phyloP scores from a whole-genome alignment of 2,797 vertebrate genomes.

The Anabas testudineus region DNA sequence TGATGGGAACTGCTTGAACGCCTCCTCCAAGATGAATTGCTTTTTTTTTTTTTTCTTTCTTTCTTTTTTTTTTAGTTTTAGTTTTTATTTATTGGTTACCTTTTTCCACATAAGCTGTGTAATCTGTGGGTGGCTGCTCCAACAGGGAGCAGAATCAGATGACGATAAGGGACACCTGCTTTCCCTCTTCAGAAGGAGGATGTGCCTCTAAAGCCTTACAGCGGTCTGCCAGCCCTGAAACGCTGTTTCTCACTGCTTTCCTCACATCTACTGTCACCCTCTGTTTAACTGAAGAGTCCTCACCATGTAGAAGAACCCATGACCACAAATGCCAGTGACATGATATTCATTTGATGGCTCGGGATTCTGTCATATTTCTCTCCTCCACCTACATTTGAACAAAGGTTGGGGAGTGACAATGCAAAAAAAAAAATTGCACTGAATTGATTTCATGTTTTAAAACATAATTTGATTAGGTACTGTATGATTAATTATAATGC shows the following conservation, averaged over 20 bases:
- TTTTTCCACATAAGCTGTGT: slow-evolving; percentile 62
- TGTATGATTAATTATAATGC: slow-evolving; percentile 49
- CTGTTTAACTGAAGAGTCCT: slow-evolving; percentile 17
- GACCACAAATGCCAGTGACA: slow-evolving; percentile 22
- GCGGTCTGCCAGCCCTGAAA: slow-evolving; percentile 50
- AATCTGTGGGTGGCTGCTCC: slow-evolving; percentile 54
- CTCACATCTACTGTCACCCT: slow-evolving; percentile 35
- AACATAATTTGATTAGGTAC: slow-evolving; percentile 52
- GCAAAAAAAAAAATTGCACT: slow-evolving; percentile 59
- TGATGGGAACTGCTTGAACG: slow-evolving; percentile 37
- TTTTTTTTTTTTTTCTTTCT: slow-evolving; percentile 13
- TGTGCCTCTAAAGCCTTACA: slow-evolving; percentile 68
- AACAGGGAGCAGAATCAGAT: slow-evolving; percentile 28
- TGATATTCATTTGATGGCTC: slow-evolving; percentile 14
- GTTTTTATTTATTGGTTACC: slow-evolving; percentile 67
- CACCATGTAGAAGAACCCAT: slow-evolving; percentile 23
- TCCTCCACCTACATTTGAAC: slow-evolving; percentile 66
- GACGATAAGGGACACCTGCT: slow-evolving; percentile 43
- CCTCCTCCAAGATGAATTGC: slow-evolving; percentile 12
- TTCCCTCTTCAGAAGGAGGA: slow-evolving; percentile 56
- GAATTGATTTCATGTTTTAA: slow-evolving; percentile 38
- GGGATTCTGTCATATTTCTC: slow-evolving; percentile 33
- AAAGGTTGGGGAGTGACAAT: slow-evolving; percentile 50
- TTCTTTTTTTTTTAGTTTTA: slow-evolving; percentile 65
- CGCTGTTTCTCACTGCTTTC: slow-evolving; percentile 45